phyloP scores from a whole-genome alignment of 2,888 invertebrate species.

The Yponomeuta malinellus region DNA sequence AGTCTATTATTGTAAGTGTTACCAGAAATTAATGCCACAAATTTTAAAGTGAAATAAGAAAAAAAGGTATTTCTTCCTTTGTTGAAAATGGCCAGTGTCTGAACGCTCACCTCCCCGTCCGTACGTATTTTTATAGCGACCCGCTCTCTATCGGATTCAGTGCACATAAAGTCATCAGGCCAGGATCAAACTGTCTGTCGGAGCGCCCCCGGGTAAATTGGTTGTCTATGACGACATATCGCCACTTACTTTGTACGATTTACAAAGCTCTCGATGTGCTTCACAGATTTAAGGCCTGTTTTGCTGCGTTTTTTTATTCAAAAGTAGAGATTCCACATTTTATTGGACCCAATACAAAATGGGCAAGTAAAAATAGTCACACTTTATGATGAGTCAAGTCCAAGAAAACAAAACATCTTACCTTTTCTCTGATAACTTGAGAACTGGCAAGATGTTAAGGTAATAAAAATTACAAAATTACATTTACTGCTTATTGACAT shows the following conservation, averaged over 20 bases:
- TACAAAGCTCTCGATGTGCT: background rate
- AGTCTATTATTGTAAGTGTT: too few relatives aligned
- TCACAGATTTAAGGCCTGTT: background rate
- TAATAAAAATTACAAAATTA: too few relatives aligned
- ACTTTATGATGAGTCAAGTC: too few relatives aligned
- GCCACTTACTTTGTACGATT: constrained; percentile 16
- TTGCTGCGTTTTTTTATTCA: background rate
- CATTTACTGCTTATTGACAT: too few relatives aligned
- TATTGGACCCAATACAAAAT: too few relatives aligned
- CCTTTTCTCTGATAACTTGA: too few relatives aligned
- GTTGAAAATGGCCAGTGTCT: background rate
- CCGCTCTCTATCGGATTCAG: constrained; percentile 22
- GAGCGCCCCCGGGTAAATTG: constrained; percentile 23
- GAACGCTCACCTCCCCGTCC: constrained; percentile 4
- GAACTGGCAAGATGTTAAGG: too few relatives aligned
- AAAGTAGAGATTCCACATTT: too few relatives aligned
- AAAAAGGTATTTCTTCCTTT: background rate
- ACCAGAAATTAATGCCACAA: too few relatives aligned
- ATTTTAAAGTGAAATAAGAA: background rate
- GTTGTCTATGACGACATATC: constrained; percentile 24
- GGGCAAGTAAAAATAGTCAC: too few relatives aligned
- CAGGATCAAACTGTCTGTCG: constrained; percentile 26
- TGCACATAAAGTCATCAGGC: constrained; percentile 29
- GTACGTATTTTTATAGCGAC: constrained; percentile 16
- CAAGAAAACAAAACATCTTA: too few relatives aligned